A percentile compares a stretch with the other conserved stretches of the same genome.
These are phyloP conservation scores for Spisula subtruncata DNA, from an alignment of 2,888 invertebrate species.

Conservation along the genomic window DNA sequence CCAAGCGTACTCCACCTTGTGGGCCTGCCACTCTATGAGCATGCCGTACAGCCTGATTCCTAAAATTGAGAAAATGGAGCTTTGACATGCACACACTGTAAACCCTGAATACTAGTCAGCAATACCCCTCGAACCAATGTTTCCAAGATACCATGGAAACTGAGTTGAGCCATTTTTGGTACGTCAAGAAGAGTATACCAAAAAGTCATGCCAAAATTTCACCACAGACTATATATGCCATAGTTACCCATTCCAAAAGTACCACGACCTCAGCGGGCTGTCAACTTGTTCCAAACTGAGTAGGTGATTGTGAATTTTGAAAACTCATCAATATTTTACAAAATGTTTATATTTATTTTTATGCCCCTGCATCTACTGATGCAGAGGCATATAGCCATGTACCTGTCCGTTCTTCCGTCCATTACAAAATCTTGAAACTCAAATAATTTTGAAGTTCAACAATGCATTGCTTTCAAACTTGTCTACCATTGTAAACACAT, in stretches of 20 bases:
- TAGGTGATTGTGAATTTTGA: constrained; percentile 28
- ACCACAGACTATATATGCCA: constrained; percentile 36
- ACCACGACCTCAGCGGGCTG: constrained; percentile 50
- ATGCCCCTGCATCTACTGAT: no score
- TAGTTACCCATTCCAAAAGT: constrained; percentile 41
- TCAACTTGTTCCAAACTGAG: constrained; percentile 45
- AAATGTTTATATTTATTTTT: not conserved
- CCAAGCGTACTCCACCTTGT: constrained; percentile 45
- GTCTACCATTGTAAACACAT: no score
- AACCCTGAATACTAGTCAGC: constrained; percentile 21
- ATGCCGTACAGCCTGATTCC: constrained; percentile 34
- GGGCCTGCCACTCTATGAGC: constrained; percentile 34
- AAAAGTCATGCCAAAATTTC: constrained; percentile 21
- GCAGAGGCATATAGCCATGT: no score
- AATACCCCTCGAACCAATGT: constrained; percentile 37
- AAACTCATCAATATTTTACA: constrained; percentile 3
- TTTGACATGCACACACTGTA: constrained; percentile 32
- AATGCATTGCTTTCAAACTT: no score
- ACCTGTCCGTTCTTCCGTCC: no score
- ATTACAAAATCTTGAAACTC: no score
- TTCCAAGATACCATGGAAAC: constrained; percentile 41
- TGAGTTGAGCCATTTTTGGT: constrained; percentile 12
- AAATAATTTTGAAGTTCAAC: no score
- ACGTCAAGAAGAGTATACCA: constrained; percentile 39
- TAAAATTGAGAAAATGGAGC: constrained; percentile 29